phyloP scores from a whole-genome alignment of 2,797 vertebrate species.

The Eulemur mongoz region DNA sequence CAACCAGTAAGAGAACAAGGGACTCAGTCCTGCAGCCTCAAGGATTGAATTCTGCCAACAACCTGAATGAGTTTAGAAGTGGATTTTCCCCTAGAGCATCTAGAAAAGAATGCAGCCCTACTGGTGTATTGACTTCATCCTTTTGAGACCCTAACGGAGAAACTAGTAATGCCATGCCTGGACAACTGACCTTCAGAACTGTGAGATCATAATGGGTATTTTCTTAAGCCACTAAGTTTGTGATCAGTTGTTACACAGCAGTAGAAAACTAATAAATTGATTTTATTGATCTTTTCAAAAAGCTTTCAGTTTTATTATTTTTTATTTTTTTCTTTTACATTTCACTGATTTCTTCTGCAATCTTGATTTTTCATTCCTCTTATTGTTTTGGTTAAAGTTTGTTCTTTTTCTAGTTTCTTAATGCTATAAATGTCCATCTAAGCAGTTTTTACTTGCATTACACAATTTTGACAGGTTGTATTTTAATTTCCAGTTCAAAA shows the following conservation, averaged over 20 bases:
- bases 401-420: neutral
- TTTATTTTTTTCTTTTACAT: neutral
- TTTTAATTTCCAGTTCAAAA: neutral
- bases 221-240: neutral
- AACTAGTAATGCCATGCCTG: too few relatives aligned
- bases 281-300: neutral
- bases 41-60: neutral
- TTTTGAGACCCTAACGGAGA: neutral
- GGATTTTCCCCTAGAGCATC: neutral
- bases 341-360: neutral
- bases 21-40: neutral
- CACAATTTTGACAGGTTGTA: neutral
- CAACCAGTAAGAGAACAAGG: too few relatives aligned
- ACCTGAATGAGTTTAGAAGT: neutral
- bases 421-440: neutral
- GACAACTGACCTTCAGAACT: neutral
- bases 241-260: neutral
- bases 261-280: neutral
- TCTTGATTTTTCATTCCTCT: neutral
- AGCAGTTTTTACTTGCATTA: neutral
- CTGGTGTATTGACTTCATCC: neutral
- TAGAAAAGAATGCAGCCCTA: neutral
- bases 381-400: neutral
- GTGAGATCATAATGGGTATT: neutral
- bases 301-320: neutral